Percentiles rank a stretch among this genome's conserved stretches.
phyloP scores from a whole-genome alignment of 2,113 vertebrate species.

The Sebastes fasciatus region DNA sequence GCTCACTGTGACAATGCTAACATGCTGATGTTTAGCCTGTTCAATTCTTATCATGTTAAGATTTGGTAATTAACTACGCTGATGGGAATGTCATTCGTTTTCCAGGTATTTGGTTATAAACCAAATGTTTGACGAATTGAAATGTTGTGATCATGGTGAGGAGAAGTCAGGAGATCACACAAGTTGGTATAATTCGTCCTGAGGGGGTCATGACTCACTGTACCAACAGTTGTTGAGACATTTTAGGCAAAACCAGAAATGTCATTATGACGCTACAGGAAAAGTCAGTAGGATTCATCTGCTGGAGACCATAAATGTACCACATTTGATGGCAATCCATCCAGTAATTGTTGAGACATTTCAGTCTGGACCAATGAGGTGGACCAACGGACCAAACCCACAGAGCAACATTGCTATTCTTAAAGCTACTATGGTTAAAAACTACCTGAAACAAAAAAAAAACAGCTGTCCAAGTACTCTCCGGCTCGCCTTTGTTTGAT shows the following conservation, averaged over 20 bases:
- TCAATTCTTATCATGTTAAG: neutral
- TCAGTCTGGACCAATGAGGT: neutral
- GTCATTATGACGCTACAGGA: neutral
- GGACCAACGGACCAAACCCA: neutral
- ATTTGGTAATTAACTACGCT: neutral
- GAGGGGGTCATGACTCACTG: neutral
- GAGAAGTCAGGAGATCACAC: neutral
- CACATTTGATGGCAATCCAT: neutral
- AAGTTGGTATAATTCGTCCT: neutral
- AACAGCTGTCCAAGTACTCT: neutral
- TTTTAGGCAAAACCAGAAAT: neutral
- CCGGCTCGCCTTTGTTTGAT: slow-evolving; percentile 24
- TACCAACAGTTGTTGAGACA: neutral
- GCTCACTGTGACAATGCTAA: no score
- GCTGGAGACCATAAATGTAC: neutral
- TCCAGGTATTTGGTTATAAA: neutral
- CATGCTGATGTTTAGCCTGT: no score
- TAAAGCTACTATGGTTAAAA: neutral
- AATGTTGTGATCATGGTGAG: neutral
- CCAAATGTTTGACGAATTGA: neutral
- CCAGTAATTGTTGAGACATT: neutral
- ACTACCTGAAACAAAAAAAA: neutral
- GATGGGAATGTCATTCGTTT: neutral
- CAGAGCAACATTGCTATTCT: neutral
- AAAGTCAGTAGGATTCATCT: neutral